Evolutionary conservation across 2,797 vertebrate species (phyloP).

Genomic region (Lepidocolaptes lacrymiger): DNA sequence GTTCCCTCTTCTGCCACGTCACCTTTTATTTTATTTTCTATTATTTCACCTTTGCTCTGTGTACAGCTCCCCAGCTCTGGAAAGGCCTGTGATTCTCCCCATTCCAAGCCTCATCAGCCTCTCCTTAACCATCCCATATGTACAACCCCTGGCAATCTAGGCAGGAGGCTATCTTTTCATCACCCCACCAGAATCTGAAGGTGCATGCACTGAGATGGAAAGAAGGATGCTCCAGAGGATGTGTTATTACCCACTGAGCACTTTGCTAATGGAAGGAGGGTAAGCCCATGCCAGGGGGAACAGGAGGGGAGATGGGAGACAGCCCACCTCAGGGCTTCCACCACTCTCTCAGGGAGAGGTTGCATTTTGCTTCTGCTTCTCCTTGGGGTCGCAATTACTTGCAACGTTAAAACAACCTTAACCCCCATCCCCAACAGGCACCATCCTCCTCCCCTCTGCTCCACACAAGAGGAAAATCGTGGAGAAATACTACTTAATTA

Average conservation of each 20-base stretch:
- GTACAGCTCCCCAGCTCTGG: neutral
- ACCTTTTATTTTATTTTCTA: neutral
- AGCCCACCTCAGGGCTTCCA: neutral
- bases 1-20: neutral
- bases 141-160: conserved; percentile 7
- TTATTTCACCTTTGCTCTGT: neutral
- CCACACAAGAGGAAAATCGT: conserved; percentile 68
- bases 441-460: conserved; percentile 2
- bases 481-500: conserved; percentile 79
- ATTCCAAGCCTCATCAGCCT: neutral
- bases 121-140: accelerated
- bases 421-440: conserved; percentile 48
- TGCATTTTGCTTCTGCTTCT: conserved; percentile 51
- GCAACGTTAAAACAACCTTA: conserved; percentile 59
- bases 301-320: neutral
- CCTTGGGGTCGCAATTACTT: conserved; percentile 74
- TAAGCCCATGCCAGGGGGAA: neutral
- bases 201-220: neutral
- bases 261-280: neutral
- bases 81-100: neutral
- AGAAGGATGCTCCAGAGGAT: neutral
- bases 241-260: neutral
- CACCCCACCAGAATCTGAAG: neutral
- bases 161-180: neutral
- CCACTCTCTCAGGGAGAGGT: conserved; percentile 5